Evolutionary conservation across 2,888 invertebrate species (phyloP), one percentile per base, ranked within the genome.

Genomic region (Lissocephala sabroskyi): DNA sequence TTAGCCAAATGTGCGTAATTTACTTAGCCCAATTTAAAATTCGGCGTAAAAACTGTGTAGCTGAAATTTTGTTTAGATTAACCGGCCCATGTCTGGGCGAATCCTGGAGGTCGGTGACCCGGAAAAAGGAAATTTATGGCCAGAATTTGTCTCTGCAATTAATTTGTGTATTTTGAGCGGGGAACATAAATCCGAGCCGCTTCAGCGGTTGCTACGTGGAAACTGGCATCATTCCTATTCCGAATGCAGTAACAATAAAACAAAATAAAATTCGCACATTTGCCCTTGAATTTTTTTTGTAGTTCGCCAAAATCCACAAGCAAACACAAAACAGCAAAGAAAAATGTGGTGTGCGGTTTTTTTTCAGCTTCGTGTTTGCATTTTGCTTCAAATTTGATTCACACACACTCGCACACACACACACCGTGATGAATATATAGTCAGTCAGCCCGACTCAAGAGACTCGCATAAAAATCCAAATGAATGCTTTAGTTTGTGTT

Each of bases 401-500:
- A 70, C 55, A 57, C 57, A 52, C 11, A 33, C 28, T 10, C 11
- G 18, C n/a, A 26, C 13, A 18, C 10, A 28, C 11, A 41, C 13
- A 17, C 18, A 42, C 18, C n/a, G n/a, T n/a, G n/a, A n/a, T n/a
- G n/a, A n/a, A 32, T 6, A 13, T 37, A 53, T 13, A 77, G 78
- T 78, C 74, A 70, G 71, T 58, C 70, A 59, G 65, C 65, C 61
- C 29, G 53, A 51, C 63, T n/a, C n/a, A n/a, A n/a, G n/a, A n/a
- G n/a, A n/a, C n/a, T n/a, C n/a, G n/a, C 59, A 53, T 55, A 49
- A 32, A 33, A 43, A 32, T 36, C 1, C 19, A 57, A 65, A 74
- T 65, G 65, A 71, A 74, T 77, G 71, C 77, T 74, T 74, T 59
- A 75, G 71, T 75, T 75, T 71, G 71, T 71, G 76, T 67, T 75